Conservation (phyloP, 1,140 invertebrate species). For the Dinoponera quadriceps region DNA sequence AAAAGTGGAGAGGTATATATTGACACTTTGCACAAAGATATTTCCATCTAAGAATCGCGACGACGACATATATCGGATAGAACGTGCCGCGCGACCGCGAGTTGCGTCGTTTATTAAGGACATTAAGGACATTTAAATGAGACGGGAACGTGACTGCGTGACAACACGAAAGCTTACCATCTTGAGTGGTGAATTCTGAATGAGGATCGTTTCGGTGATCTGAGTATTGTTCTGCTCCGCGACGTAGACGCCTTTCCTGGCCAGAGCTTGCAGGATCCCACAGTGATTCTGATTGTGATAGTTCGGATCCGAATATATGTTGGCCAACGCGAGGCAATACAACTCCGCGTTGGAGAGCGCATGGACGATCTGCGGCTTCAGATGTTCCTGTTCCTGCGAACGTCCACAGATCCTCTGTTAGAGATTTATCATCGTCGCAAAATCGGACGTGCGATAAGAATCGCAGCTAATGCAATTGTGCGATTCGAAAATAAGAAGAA, state of each 20-base stretch:
- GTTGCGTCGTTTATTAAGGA: not conserved
- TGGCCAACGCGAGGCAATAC: slow-evolving; percentile 97
- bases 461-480: no score
- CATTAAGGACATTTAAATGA: not conserved
- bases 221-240: slow-evolving; percentile 93
- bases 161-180: slow-evolving; percentile 89
- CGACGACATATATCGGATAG: not conserved
- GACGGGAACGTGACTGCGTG: not conserved
- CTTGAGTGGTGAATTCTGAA: slow-evolving; percentile 97
- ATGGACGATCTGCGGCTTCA: slow-evolving; percentile 97
- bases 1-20: no score
- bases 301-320: slow-evolving; percentile 98
- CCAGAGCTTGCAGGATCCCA: slow-evolving; percentile 96
- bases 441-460: no score
- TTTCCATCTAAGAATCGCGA: not conserved
- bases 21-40: no score
- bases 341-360: slow-evolving; percentile 97
- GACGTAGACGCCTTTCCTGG: slow-evolving; percentile 95
- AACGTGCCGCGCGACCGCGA: not conserved
- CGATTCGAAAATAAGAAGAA: not conserved
- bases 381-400: slow-evolving; percentile 94
- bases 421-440: no score
- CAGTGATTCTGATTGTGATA: slow-evolving; percentile 98
- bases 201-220: slow-evolving; percentile 97
- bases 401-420: slow-evolving; percentile 25